Percentiles rank a stretch among this genome's conserved stretches.
phyloP scores from a whole-genome alignment of 2,113 vertebrate genomes.

The Dicaeum eximium region DNA sequence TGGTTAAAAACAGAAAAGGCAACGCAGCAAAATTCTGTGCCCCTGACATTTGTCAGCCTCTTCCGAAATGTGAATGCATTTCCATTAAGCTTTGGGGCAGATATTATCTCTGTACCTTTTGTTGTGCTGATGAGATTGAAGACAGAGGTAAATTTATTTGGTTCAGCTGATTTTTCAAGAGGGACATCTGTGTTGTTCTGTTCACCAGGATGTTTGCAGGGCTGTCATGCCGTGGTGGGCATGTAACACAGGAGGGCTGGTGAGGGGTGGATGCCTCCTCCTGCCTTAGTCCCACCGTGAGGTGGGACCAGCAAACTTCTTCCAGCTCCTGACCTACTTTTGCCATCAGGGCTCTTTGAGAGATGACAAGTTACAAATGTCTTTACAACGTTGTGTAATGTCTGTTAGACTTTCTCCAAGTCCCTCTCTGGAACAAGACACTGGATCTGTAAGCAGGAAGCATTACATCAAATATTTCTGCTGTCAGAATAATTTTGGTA shows the following conservation, averaged over 20 bases:
- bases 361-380: background rate
- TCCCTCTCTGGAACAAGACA: background rate
- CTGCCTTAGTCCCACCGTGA: background rate
- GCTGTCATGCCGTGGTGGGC: background rate
- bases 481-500: background rate
- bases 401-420: background rate
- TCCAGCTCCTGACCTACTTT: background rate
- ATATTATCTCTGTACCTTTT: background rate
- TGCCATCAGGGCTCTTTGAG: background rate
- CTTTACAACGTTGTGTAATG: fast-evolving
- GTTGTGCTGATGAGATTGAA: background rate
- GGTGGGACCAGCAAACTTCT: background rate
- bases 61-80: background rate
- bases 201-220: background rate
- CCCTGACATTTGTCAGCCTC: conserved; percentile 28
- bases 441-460: background rate
- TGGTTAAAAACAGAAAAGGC: conserved; percentile 35
- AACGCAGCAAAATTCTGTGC: background rate
- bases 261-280: background rate
- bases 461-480: background rate
- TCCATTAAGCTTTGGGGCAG: conserved; percentile 43
- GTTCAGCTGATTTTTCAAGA: background rate
- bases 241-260: background rate
- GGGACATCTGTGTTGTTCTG: background rate
- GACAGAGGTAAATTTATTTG: background rate